A percentile compares a stretch with the other conserved stretches of the same genome.
Evolutionary conservation across 2,113 vertebrate species (phyloP).

Genomic region (Spermophilus dauricus): DNA sequence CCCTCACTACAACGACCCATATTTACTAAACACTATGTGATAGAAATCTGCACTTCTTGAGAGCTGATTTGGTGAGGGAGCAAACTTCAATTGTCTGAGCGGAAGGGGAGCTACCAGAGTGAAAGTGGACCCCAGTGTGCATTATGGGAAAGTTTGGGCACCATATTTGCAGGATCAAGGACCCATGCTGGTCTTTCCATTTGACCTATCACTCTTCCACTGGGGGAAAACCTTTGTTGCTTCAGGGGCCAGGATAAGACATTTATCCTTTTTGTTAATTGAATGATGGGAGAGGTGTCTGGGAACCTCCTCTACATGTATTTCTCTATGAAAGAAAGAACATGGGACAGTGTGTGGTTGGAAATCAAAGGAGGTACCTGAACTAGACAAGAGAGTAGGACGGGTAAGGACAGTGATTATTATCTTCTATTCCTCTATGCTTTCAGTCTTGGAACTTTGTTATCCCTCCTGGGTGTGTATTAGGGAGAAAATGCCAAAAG

Average conservation of each 20-base stretch:
- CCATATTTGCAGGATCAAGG: background rate
- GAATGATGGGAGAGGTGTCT: background rate
- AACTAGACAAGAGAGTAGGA: background rate
- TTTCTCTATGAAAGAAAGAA: background rate
- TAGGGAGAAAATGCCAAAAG: background rate
- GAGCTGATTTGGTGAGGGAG: background rate
- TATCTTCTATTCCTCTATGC: background rate
- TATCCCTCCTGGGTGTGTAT: background rate
- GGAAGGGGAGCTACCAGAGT: too few species aligned
- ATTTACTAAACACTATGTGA: background rate
- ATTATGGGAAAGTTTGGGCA: too few species aligned
- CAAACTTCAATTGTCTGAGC: background rate
- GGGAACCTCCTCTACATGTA: background rate
- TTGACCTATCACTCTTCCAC: too few species aligned
- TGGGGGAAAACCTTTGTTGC: background rate
- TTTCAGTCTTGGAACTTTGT: background rate
- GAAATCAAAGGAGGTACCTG: background rate
- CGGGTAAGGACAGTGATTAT: background rate
- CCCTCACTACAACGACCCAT: background rate
- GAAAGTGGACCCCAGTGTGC: too few species aligned
- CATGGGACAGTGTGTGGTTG: too few species aligned
- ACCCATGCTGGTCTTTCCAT: background rate
- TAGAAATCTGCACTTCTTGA: background rate
- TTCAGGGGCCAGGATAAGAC: background rate
- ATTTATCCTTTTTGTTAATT: background rate